phyloP scores from a whole-genome alignment of 2,888 invertebrate genomes.

The Aleiodes leptofemur region DNA sequence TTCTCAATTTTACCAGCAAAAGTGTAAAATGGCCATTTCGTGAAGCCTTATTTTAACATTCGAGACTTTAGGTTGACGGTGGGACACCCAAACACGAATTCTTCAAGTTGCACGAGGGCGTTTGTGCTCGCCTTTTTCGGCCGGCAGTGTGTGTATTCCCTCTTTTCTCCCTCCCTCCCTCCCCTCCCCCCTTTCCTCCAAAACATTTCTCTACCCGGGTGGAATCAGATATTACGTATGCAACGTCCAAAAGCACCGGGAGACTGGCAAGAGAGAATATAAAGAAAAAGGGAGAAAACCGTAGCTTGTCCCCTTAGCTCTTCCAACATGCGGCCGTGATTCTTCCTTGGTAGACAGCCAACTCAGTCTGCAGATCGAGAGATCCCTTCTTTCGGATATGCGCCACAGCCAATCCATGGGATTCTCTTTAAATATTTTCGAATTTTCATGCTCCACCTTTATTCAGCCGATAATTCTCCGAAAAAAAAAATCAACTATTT shows the following conservation, averaged over 20 bases:
- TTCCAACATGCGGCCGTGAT: slow-evolving; percentile 51
- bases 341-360: slow-evolving; percentile 56
- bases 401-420: background rate
- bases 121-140: slow-evolving; percentile 40
- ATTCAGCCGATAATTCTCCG: too few relatives aligned
- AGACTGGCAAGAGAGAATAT: slow-evolving; percentile 56
- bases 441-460: background rate
- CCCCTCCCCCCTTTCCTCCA: background rate
- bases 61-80: slow-evolving; percentile 30
- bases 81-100: slow-evolving; percentile 40
- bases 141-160: background rate
- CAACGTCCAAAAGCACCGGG: slow-evolving; percentile 65
- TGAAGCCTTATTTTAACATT: slow-evolving; percentile 20
- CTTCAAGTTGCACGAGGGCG: slow-evolving; percentile 41
- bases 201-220: slow-evolving; percentile 60
- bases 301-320: slow-evolving; percentile 20
- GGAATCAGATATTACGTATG: slow-evolving; percentile 73
- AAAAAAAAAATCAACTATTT: too few relatives aligned
- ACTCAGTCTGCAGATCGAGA: slow-evolving; percentile 64
- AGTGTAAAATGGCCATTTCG: slow-evolving; percentile 11
- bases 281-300: slow-evolving; percentile 47
- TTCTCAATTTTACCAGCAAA: background rate
- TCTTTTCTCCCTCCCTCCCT: background rate
- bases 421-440: slow-evolving; percentile 18
- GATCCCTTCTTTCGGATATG: slow-evolving; percentile 39